Evolutionary conservation across 35 echinoderm and acorn worm genomes (phyloP).

Genomic region (Heliocidaris erythrogramma): DNA sequence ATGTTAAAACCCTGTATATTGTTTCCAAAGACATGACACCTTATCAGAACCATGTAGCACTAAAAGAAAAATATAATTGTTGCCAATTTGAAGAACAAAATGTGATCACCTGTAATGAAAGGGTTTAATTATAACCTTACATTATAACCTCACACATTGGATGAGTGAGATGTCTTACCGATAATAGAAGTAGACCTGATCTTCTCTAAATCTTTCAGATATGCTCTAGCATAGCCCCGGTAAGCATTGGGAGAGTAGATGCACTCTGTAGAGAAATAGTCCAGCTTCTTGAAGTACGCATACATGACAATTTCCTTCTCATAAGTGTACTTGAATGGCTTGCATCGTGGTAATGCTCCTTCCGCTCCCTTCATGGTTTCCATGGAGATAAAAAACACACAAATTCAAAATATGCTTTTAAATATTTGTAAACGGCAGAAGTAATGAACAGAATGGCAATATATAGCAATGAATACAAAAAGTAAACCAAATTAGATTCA

Average conservation of each 20-base stretch:
- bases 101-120: too few species aligned
- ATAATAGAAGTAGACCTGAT: conserved; percentile 96
- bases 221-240: conserved; percentile 88
- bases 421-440: neutral
- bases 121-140: too few species aligned
- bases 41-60: too few species aligned
- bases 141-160: neutral
- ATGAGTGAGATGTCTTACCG: conserved; percentile 59
- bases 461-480: neutral
- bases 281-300: conserved; percentile 98
- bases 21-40: too few species aligned
- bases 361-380: conserved; percentile 69
- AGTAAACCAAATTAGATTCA: too few species aligned
- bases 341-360: conserved; percentile 84
- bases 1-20: too few species aligned
- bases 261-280: conserved; percentile 98
- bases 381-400: neutral
- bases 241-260: conserved; percentile 93
- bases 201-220: conserved; percentile 93
- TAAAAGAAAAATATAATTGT: too few species aligned
- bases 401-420: neutral
- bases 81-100: too few species aligned
- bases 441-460: too few species aligned
- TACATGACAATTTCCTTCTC: conserved; percentile 99
- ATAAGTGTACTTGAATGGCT: conserved; percentile 97